Base-by-base conservation (phyloP, 2,888 invertebrate genomes). In the Ephialtes manifestator region DNA sequence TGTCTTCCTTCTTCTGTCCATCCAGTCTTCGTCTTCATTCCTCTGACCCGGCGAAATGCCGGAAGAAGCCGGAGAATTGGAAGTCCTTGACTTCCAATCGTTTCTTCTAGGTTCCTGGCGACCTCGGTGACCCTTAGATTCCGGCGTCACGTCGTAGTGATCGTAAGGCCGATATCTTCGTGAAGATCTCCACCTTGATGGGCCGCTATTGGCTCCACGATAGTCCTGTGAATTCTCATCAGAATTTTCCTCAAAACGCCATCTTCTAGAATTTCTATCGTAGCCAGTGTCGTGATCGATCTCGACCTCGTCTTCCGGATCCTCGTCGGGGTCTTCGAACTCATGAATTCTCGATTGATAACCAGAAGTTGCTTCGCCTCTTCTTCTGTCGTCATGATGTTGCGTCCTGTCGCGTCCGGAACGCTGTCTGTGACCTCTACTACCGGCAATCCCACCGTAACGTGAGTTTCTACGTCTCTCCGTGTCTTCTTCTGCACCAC, bases 401-500 rank as follows among this genome's bases (percentile, higher is more conserved):
- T 87, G 82, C 24, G 51, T 83, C 31, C 88, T 74, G 0, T 88
- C 89, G 2, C 86, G 88, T 28, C 86, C 78, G 0, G 82, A 78
- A 81, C 86, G 87, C 24, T 75, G 48, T 65, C 87, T 83, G 11
- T 89, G 88, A 81, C 70, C 86, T 68, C 87, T 87, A 0, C 46
- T 72, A 35, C 35, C 77, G 31, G n/a, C 63, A 11, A 35, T 48
- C 0, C 48, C 74, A 31, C 74, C 85, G 58, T 86, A 85, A 60
- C 88, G 77, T 46, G 82, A 68, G 51, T 77, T 86, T 53, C 88
- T 80, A 7, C 85, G 86, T 72, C 87, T 86, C 18, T 84, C 83
- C 8, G 70, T 20, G 4, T 86, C 81, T 20, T 79, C 75, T 4
- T 76, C 85, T 80, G 80, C 18, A 60, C 63, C 70, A 60, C 67